These are phyloP conservation scores for Eulemur mongoz DNA, from an alignment of 2,797 vertebrate genomes.

Conservation along the genomic window DNA sequence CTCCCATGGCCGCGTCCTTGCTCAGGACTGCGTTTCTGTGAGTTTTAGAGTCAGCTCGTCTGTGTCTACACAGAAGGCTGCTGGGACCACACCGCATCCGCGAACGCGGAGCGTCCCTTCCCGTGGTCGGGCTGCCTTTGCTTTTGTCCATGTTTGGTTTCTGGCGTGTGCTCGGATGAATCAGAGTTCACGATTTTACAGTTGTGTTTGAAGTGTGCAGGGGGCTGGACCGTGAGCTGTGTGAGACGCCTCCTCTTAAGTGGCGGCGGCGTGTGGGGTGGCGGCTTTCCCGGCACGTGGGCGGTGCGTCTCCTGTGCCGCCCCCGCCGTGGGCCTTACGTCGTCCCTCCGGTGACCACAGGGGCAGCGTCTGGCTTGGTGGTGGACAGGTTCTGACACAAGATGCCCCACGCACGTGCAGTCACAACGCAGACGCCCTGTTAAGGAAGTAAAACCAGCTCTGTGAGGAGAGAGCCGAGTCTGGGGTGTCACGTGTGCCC, in stretches of 20 bases:
- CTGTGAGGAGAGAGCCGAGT: rapidly evolving
- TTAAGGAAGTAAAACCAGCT: background rate
- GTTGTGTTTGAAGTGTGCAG: rapidly evolving
- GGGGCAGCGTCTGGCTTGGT: background rate
- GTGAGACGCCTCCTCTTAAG: background rate
- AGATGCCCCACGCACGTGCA: rapidly evolving
- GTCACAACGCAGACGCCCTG: rapidly evolving
- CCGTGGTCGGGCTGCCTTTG: rapidly evolving
- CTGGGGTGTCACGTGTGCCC: background rate
- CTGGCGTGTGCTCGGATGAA: rapidly evolving
- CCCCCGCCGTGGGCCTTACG: too few relatives aligned
- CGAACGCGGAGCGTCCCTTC: rapidly evolving
- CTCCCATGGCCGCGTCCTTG: too few relatives aligned
- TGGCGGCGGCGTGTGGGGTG: background rate
- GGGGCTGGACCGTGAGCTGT: background rate
- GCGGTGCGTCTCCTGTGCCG: background rate
- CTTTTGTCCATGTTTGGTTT: background rate
- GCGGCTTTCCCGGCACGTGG: rapidly evolving
- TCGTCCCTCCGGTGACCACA: too few relatives aligned
- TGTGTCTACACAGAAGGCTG: background rate
- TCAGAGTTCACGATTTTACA: too few relatives aligned
- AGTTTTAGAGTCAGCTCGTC: background rate
- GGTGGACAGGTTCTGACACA: background rate
- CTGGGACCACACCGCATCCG: rapidly evolving
- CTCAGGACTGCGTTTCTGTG: background rate